A percentile compares a stretch with the other conserved stretches of the same genome.
Evolutionary conservation across 2,113 vertebrate genomes (phyloP).

Genomic region (Brachirus orientalis): DNA sequence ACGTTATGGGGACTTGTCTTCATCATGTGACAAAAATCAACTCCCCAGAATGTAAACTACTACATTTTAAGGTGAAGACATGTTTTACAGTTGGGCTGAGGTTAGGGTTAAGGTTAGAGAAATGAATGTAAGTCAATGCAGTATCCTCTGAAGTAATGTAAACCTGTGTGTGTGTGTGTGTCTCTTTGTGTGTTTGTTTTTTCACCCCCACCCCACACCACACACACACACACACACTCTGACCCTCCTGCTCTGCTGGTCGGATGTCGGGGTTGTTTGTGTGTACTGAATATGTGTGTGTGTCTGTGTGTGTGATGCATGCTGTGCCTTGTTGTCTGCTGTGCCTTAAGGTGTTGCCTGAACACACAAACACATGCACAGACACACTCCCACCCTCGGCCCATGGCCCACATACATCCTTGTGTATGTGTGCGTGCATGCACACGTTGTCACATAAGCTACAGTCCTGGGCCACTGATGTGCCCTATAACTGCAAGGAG

Average conservation of each 20-base stretch:
- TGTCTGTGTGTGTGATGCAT: neutral
- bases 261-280: constrained; percentile 19
- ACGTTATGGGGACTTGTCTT: too few relatives aligned
- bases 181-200: constrained; percentile 34
- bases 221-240: constrained; percentile 65
- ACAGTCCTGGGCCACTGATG: constrained; percentile 71
- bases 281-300: constrained; percentile 22
- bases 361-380: constrained; percentile 24
- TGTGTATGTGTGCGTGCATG: constrained; percentile 36
- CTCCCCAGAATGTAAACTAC: too few relatives aligned
- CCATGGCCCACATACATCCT: constrained; percentile 26
- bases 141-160: too few relatives aligned
- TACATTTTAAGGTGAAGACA: too few relatives aligned
- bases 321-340: constrained; percentile 51
- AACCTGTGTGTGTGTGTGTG: constrained; percentile 1
- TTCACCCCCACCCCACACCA: too few relatives aligned
- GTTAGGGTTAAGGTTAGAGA: too few relatives aligned
- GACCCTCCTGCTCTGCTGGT: constrained; percentile 48
- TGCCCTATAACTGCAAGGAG: constrained; percentile 66
- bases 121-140: too few relatives aligned
- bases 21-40: too few relatives aligned
- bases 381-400: constrained; percentile 5
- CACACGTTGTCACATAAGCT: constrained; percentile 72
- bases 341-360: constrained; percentile 64
- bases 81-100: too few relatives aligned